A percentile compares a stretch with the other conserved stretches of the same genome.
Evolutionary conservation across 2,797 vertebrate species (phyloP).

Genomic region (Cossypha polioptera): DNA sequence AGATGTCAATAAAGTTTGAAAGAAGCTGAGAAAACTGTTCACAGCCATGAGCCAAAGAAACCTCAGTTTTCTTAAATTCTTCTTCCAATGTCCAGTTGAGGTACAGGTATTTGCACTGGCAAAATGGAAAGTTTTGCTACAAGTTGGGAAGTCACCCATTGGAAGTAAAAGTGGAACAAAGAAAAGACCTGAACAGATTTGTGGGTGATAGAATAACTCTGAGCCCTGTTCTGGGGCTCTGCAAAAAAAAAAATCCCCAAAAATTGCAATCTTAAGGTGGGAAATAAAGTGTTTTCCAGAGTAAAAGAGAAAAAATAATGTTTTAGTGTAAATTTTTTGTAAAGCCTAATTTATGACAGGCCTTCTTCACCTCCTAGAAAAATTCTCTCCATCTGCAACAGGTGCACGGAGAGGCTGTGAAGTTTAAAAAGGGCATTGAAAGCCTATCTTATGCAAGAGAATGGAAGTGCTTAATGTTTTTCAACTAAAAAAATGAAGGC

Average conservation of each 20-base stretch:
- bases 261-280: neutral
- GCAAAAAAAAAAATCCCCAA: neutral
- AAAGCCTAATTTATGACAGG: neutral
- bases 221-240: neutral
- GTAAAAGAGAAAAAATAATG: neutral
- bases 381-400: neutral
- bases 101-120: neutral
- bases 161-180: neutral
- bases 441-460: neutral
- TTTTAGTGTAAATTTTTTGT: neutral
- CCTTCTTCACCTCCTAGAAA: neutral
- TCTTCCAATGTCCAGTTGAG: neutral
- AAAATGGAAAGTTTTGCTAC: neutral
- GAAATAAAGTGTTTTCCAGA: neutral
- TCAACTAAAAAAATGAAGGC: neutral
- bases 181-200: neutral
- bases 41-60: neutral
- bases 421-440: neutral
- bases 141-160: fast-evolving
- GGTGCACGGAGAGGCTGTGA: neutral
- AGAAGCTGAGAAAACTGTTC: neutral
- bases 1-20: neutral
- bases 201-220: neutral
- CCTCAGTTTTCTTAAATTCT: neutral
- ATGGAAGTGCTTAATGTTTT: neutral